Conservation (phyloP, 2,113 vertebrate genomes). For the Pelobates fuscus region DNA sequence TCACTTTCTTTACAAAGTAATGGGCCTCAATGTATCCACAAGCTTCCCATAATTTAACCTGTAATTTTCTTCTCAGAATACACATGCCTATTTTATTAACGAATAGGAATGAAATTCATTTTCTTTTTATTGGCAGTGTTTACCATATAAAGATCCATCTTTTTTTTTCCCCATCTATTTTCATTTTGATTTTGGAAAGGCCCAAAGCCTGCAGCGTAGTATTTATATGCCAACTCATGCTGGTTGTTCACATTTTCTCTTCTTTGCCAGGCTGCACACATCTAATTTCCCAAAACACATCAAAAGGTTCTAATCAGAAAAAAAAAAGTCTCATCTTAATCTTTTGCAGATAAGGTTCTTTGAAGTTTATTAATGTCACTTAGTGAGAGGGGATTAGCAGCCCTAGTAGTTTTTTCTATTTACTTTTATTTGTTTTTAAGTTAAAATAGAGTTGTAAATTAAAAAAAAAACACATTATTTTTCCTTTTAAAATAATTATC, state of each 20-base stretch:
- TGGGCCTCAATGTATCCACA: too few species aligned
- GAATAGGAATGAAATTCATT: too few species aligned
- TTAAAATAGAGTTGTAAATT: too few species aligned
- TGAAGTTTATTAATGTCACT: slow-evolving; percentile 30
- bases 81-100: not conserved
- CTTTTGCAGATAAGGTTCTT: slow-evolving; percentile 30
- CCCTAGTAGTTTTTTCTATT: not conserved
- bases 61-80: not conserved
- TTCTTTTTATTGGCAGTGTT: too few species aligned
- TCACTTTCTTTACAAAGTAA: too few species aligned
- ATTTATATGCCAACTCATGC: slow-evolving; percentile 25
- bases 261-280: slow-evolving; percentile 28
- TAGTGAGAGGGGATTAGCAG: slow-evolving; percentile 14
- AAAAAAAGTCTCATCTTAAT: slow-evolving; percentile 26
- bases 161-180: slow-evolving; percentile 11
- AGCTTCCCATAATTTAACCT: too few species aligned
- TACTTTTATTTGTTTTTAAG: not conserved
- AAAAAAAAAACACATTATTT: too few species aligned
- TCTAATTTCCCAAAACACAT: slow-evolving; percentile 25
- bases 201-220: slow-evolving; percentile 16
- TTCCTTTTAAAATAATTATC: too few species aligned
- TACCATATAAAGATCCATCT: not conserved
- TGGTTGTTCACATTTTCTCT: slow-evolving; percentile 29
- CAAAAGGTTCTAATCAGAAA: slow-evolving; percentile 18
- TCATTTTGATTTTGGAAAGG: slow-evolving; percentile 15